phyloP scores from a whole-genome alignment of 2,113 vertebrate genomes.

The Hypocryptadius cinnamomeus region DNA sequence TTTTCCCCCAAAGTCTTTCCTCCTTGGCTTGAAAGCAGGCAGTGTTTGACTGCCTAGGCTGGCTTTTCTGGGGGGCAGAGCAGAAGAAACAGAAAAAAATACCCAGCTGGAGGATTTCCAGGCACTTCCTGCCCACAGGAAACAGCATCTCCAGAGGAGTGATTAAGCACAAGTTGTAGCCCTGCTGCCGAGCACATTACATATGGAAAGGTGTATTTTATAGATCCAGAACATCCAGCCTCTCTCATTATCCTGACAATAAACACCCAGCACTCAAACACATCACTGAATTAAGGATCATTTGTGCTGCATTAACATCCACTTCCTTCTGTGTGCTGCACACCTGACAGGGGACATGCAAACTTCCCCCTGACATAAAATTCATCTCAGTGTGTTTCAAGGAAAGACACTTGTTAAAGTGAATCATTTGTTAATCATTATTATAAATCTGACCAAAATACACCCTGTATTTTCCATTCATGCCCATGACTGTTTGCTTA shows the following conservation, averaged over 20 bases:
- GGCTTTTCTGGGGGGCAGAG: background rate
- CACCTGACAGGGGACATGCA: background rate
- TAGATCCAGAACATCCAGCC: background rate
- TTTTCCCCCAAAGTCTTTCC: background rate
- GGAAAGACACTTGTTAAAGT: background rate
- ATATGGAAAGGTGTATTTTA: background rate
- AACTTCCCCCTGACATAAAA: background rate
- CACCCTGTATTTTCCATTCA: background rate
- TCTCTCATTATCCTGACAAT: background rate
- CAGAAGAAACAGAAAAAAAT: background rate
- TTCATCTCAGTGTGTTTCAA: background rate
- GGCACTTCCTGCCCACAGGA: background rate
- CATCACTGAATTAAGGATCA: background rate
- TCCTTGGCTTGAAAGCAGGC: background rate
- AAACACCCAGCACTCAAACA: conserved; percentile 36
- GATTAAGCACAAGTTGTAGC: background rate
- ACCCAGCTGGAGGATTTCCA: background rate
- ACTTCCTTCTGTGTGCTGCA: background rate
- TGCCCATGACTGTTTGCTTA: background rate
- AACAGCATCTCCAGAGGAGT: background rate
- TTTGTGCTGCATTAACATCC: conserved; percentile 46
- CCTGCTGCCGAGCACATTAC: background rate
- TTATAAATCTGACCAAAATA: conserved; percentile 3
- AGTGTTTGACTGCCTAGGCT: rapidly evolving
- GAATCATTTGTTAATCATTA: conserved; percentile 41